phyloP scores from a whole-genome alignment of 2,113 vertebrate genomes.

The Rhinichthys klamathensis region DNA sequence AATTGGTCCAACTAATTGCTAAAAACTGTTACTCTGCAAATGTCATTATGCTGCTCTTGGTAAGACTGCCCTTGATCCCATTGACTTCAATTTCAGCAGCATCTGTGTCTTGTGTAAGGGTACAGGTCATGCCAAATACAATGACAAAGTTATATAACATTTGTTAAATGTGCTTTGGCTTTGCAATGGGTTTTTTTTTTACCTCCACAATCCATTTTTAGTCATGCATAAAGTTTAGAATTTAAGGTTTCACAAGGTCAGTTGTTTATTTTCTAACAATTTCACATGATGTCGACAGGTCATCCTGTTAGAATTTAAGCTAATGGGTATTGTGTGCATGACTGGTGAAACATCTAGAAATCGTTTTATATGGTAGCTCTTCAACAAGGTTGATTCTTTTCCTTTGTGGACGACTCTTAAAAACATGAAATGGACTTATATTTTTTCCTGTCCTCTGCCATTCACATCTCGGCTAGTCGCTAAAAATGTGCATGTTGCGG shows the following conservation, averaged over 20 bases:
- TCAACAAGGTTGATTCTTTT: not conserved
- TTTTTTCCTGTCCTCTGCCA: not conserved
- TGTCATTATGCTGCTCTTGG: conserved; percentile 5
- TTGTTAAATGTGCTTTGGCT: not conserved
- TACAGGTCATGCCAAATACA: not conserved
- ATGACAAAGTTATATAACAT: not conserved
- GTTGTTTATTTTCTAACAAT: conserved; percentile 35
- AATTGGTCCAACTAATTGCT: conserved; percentile 17
- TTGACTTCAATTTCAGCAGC: not conserved
- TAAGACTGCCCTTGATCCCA: conserved; percentile 12
- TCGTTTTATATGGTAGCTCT: not conserved
- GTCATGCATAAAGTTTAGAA: conserved; percentile 11
- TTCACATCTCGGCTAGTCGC: not conserved
- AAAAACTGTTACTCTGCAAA: conserved; percentile 36
- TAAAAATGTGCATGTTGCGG: too few relatives aligned
- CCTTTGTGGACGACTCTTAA: not conserved
- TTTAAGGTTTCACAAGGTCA: conserved; percentile 23
- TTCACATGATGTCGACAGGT: not conserved
- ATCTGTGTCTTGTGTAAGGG: conserved; percentile 2
- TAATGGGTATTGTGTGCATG: not conserved
- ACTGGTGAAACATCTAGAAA: not conserved
- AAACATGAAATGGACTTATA: not conserved
- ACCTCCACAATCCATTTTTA: not conserved
- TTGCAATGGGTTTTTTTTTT: not conserved
- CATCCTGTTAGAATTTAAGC: not conserved